A percentile compares a stretch with the other conserved stretches of the same genome.
phyloP scores from a whole-genome alignment of 2,797 vertebrate genomes.

The Malacoraja senta region DNA sequence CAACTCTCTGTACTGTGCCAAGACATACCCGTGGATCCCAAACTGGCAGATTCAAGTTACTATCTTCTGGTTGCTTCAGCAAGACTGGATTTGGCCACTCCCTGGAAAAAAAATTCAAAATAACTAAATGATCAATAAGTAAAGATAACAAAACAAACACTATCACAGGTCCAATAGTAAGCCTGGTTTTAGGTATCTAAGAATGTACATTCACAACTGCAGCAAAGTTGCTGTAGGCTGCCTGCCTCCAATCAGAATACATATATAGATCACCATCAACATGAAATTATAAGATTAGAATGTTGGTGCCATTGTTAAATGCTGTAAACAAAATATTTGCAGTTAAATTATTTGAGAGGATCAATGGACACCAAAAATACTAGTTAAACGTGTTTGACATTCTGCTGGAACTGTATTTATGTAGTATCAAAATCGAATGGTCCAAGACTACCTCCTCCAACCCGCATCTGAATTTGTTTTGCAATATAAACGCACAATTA shows the following conservation, averaged over 20 bases:
- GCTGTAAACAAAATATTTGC: not conserved
- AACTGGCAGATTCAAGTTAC: constrained; percentile 87
- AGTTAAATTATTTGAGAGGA: not conserved
- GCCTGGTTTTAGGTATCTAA: not conserved
- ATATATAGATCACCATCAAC: not conserved
- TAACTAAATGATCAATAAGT: not conserved
- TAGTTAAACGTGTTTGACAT: not conserved
- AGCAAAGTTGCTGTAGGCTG: not conserved
- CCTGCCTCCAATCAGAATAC: not conserved
- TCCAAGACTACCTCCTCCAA: not conserved
- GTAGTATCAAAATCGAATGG: not conserved
- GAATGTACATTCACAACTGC: not conserved
- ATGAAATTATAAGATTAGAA: not conserved
- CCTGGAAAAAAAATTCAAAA: constrained; percentile 55
- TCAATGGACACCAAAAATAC: not conserved
- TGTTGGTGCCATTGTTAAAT: not conserved
- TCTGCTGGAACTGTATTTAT: not conserved
- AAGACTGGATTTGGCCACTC: constrained; percentile 96
- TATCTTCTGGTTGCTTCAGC: constrained; percentile 90
- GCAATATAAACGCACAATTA: not conserved
- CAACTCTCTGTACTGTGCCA: not conserved
- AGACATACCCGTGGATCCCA: constrained; percentile 90
- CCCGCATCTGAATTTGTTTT: not conserved
- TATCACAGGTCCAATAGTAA: not conserved
- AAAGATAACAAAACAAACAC: too few relatives aligned